Conservation (phyloP, 2,797 vertebrate species). For the Otolemur crassicaudatus region DNA sequence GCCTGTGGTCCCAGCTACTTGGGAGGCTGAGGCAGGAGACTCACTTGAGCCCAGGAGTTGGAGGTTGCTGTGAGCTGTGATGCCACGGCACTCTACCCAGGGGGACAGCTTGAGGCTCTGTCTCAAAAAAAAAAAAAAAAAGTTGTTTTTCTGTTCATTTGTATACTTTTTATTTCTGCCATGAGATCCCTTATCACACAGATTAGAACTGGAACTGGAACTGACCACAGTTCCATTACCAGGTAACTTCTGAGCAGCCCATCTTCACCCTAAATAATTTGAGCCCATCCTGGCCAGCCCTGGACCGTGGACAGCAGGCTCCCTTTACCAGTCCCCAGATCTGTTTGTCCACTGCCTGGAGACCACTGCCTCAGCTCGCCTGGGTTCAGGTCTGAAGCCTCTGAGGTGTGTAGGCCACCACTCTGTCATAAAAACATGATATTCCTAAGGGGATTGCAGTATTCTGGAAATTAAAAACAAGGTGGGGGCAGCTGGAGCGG, state of each 20-base stretch:
- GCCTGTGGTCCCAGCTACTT: too few relatives aligned
- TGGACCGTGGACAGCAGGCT: not conserved
- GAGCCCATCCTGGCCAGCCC: not conserved
- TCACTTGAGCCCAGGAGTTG: too few relatives aligned
- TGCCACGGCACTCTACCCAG: too few relatives aligned
- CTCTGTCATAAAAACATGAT: not conserved
- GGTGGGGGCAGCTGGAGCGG: not conserved
- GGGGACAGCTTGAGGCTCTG: too few relatives aligned
- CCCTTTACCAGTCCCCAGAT: not conserved
- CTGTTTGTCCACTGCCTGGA: not conserved
- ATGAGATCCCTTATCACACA: not conserved
- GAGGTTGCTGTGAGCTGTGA: too few relatives aligned
- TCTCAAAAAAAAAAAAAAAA: not conserved
- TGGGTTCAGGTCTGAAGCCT: not conserved
- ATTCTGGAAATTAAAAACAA: slow-evolving; percentile 53
- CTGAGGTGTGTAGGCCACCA: not conserved
- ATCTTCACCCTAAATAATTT: not conserved
- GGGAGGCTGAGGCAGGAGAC: too few relatives aligned
- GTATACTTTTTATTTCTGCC: not conserved
- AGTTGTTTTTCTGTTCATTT: not conserved
- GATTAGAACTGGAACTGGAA: not conserved
- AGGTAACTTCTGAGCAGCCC: not conserved
- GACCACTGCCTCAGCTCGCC: not conserved
- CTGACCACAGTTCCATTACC: not conserved
- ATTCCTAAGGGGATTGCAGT: not conserved